Evolutionary conservation across 2,113 vertebrate genomes (phyloP), one percentile per base, ranked within the genome.

Genomic region (Orycteropus afer): DNA sequence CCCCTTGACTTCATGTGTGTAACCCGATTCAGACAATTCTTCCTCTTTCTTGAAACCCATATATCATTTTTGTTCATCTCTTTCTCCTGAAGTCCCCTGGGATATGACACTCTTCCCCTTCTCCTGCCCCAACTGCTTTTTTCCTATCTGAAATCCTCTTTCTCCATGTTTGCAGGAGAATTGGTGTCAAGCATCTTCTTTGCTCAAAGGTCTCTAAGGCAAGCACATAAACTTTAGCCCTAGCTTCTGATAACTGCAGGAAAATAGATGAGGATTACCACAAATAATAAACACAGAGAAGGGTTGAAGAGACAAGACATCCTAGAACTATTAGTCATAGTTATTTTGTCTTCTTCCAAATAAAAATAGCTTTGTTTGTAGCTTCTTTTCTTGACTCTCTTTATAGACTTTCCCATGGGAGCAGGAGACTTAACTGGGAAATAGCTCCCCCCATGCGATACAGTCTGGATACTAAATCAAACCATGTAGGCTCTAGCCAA

Each of bases 261-360:
- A 32, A 23, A 51, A 47, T n/a, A 67, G 47, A 85, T 57, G 2
- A 51, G 37, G 71, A 86, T 90, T 53, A 89, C 7, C 86, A 69
- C 10, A 0, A 79, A 87, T 87, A 79, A 87, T 69, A 71, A 90
- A 87, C 81, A 87, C n/a, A 61, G 34, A 83, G 32, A 29, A 32
- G 76, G 20, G 80, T 18, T 86, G 57, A 83, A 86, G 63, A 49
- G 53, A 81, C 71, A 88, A 76, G 73, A 42, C 53, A 49, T 71
- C 73, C 73, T 27, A 61, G 91, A 88, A 53, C 59, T 34, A 90
- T 96, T 85, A 95, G 94, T 95, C 94, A 90, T 22, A 1, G 53
- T 45, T 71, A 61, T 76, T 90, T 67, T 42, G 95, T 89, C 79
- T 73, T 78, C 77, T 57, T 81, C 82, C 86, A 94, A 61, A 93